Evolutionary conservation across 2,888 invertebrate genomes (phyloP).

Genomic region (Romanomermis culicivorax): DNA sequence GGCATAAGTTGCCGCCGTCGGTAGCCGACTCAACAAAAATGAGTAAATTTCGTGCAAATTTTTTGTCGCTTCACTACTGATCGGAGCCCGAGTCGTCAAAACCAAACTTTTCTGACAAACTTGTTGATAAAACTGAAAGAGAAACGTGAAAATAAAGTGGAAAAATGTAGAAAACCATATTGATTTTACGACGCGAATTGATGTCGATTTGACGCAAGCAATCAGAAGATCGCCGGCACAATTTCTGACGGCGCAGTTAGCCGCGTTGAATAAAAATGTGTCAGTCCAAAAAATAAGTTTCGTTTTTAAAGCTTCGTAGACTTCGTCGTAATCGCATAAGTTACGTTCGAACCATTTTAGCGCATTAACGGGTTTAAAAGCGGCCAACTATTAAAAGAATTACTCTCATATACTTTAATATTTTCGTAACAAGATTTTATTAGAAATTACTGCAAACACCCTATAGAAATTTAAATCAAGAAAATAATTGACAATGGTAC

Average conservation of each 20-base stretch:
- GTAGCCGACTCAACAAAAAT: background rate
- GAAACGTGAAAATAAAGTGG: background rate
- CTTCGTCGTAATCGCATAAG: background rate
- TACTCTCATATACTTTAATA: too few species aligned
- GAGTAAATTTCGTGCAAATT: background rate
- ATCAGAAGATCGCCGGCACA: background rate
- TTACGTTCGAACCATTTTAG: background rate
- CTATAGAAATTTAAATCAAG: too few species aligned
- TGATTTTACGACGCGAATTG: background rate
- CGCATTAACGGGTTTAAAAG: background rate
- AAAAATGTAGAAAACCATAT: too few species aligned
- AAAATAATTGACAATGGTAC: too few species aligned
- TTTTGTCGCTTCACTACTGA: background rate
- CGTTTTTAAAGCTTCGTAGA: background rate
- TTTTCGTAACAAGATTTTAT: too few species aligned
- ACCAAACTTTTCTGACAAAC: background rate
- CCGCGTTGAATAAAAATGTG: background rate
- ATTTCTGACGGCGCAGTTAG: background rate
- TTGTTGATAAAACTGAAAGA: background rate
- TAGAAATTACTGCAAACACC: too few species aligned
- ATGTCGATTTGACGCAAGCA: background rate
- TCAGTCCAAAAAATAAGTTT: background rate
- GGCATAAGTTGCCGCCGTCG: conserved; percentile 10
- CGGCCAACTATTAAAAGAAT: background rate
- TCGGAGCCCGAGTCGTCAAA: background rate